Base-by-base conservation (phyloP, 1,140 invertebrate species). In the Leptopilina boulardi region DNA sequence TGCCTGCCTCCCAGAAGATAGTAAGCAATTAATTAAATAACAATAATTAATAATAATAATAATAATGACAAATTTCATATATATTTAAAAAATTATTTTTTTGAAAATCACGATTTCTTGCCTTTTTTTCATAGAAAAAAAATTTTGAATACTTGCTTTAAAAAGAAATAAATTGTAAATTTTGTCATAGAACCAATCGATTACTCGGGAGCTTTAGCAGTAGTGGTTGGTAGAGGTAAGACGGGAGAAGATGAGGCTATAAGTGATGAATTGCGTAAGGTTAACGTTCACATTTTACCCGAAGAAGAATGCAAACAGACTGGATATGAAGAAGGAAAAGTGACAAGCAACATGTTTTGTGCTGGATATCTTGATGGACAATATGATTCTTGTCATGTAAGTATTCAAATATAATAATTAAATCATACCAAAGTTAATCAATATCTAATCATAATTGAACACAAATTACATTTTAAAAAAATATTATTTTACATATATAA, bases 261-360 rank as follows among this genome's bases (percentile, higher is more conserved):
- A 0, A 94, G 95, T 21, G 89, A 92, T 70, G 89, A 94, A 71
- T 86, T 94, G 11, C 86, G 91, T 2, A 93, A 93, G 85, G 94
- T 94, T 4, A 87, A 89, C 73, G 88, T 94, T 4, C 94, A 93
- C 2, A 91, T 94, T 15, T 91, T 94, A 80, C 92, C 92, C 0
- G 86, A 88, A 21, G 89, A 94, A 71, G 92, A 94, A 76, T 94
- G 93, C 81, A 87, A 88, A 54, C 83, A 88, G 21, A 90, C 93
- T 4, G 92, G 92, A 21, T 94, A 94, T 80, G 89, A 91, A 10
- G 83, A 90, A 71, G 85, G 90, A 38, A 91, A 92, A 51, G 91
- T 96, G 30, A 95, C 94, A 0, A 93, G 93, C 18, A 94, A 95
- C 77, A 96, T 96, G 94, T 93, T 97, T 79, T 97, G 96, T 84